phyloP scores from a whole-genome alignment of 2,797 vertebrate genomes.

The Gymnoscopelus microlampas region DNA sequence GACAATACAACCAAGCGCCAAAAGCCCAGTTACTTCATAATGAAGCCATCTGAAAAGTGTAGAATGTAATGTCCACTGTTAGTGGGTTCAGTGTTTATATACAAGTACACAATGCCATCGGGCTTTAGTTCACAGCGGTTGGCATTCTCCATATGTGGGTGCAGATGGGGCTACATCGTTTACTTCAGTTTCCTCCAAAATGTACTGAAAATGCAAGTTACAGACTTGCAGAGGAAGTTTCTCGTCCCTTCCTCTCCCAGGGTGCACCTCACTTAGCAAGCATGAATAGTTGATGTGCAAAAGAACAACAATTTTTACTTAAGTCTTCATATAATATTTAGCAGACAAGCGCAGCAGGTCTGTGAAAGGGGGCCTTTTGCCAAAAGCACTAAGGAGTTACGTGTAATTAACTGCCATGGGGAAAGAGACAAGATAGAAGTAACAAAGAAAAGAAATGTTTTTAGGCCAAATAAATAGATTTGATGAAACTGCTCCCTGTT shows the following conservation, averaged over 20 bases:
- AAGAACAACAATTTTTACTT: slow-evolving; percentile 86
- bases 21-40: slow-evolving; percentile 11
- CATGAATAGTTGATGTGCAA: slow-evolving; percentile 81
- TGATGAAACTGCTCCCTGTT: slow-evolving; percentile 47
- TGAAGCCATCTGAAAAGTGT: slow-evolving; percentile 3
- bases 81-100: neutral
- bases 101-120: neutral
- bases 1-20: neutral
- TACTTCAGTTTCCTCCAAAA: slow-evolving; percentile 28
- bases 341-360: slow-evolving; percentile 46
- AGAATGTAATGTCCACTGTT: neutral
- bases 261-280: slow-evolving; percentile 69
- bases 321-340: slow-evolving; percentile 83
- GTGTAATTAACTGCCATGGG: slow-evolving; percentile 60
- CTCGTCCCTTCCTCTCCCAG: slow-evolving; percentile 55
- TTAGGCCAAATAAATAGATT: slow-evolving; percentile 35
- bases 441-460: slow-evolving; percentile 36
- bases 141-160: neutral
- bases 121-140: neutral
- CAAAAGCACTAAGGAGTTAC: slow-evolving; percentile 55
- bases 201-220: slow-evolving; percentile 33
- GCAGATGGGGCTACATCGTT: neutral
- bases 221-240: slow-evolving; percentile 28
- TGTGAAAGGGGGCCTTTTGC: slow-evolving; percentile 51
- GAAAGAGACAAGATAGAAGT: slow-evolving; percentile 21